phyloP scores from a whole-genome alignment of 2,113 vertebrate genomes.

The Aplodontia rufa region DNA sequence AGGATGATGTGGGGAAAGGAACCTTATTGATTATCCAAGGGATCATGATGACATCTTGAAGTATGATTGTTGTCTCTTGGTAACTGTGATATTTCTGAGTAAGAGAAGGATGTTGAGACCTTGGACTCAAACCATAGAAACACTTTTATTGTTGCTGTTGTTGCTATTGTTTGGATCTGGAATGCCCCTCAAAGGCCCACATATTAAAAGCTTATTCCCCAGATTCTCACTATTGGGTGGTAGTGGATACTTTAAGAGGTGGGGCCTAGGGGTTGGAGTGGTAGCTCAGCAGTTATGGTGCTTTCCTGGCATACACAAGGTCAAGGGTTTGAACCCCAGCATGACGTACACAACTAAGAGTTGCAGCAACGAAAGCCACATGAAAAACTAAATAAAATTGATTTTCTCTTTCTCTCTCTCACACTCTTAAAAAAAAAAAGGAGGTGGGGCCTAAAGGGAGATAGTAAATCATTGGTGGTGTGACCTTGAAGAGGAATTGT shows the following conservation, averaged over 20 bases:
- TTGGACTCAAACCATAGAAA: background rate
- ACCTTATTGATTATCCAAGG: background rate
- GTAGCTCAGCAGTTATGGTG: too few relatives aligned
- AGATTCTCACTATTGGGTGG: background rate
- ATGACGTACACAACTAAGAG: too few relatives aligned
- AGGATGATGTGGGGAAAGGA: background rate
- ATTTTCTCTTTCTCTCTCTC: too few relatives aligned
- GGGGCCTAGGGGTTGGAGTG: too few relatives aligned
- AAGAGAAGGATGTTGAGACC: background rate
- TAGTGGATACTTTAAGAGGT: background rate
- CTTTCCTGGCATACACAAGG: too few relatives aligned
- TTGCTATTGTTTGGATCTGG: background rate
- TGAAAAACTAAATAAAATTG: too few relatives aligned
- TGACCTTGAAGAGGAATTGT: too few relatives aligned
- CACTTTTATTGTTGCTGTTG: background rate
- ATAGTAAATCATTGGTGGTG: background rate
- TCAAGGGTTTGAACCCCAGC: too few relatives aligned
- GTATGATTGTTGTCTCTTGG: background rate
- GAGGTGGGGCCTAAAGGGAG: background rate
- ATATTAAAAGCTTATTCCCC: background rate
- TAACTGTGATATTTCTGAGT: background rate
- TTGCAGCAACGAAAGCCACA: too few relatives aligned
- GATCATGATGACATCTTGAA: background rate
- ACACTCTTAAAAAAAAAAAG: too few relatives aligned
- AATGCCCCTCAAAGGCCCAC: background rate